These are phyloP conservation scores for Lochmaea crataegi DNA, from an alignment of 2,888 invertebrate species.

Conservation along the genomic window DNA sequence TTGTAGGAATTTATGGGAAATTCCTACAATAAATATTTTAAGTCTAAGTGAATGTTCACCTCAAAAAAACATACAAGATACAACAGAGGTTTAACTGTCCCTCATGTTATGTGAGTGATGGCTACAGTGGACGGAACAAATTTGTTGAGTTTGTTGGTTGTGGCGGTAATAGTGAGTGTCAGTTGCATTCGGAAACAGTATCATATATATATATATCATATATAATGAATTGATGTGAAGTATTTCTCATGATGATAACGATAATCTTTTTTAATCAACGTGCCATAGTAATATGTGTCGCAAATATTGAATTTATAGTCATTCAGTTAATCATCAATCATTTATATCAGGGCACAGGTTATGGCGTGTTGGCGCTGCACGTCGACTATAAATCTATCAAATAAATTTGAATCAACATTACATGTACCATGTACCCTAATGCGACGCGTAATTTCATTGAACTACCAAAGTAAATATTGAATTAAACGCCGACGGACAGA, in stretches of 20 bases:
- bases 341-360: conserved; percentile 14
- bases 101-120: no score
- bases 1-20: no score
- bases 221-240: not conserved
- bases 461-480: conserved; percentile 41
- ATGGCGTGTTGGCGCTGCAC: conserved; percentile 4
- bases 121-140: not conserved
- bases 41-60: no score
- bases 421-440: conserved; percentile 25
- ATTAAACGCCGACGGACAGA: conserved; percentile 5
- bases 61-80: no score
- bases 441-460: conserved; percentile 38
- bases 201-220: not conserved
- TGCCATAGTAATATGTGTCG: conserved; percentile 18
- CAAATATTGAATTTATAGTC: conserved; percentile 17
- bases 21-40: no score
- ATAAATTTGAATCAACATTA: conserved; percentile 28
- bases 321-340: conserved; percentile 26
- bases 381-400: conserved; percentile 26
- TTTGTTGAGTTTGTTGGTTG: not conserved
- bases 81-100: no score
- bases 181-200: not conserved
- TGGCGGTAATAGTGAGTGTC: not conserved
- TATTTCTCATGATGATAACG: conserved; percentile 15
- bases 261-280: conserved; percentile 14